These are phyloP conservation scores for Pristionchus fissidentatus DNA, from an alignment of 2,888 invertebrate species.

Conservation along the genomic window DNA sequence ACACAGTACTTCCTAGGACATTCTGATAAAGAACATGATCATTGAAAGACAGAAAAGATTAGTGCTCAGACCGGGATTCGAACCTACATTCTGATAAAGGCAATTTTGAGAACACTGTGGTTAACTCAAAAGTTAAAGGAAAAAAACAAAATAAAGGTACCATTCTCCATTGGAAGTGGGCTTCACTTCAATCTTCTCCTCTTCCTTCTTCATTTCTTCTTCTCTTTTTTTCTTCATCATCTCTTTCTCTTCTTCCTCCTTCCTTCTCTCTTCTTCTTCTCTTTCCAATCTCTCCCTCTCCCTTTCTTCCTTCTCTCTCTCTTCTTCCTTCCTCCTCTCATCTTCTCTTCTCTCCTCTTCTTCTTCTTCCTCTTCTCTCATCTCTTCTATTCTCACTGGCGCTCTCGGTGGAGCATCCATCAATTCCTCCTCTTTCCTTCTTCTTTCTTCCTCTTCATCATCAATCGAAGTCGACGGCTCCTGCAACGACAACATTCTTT, in stretches of 20 bases:
- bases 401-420: constrained; percentile 46
- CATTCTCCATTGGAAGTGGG: not conserved
- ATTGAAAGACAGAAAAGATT: too few relatives aligned
- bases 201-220: constrained; percentile 49
- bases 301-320: constrained; percentile 46
- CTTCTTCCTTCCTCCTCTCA: constrained; percentile 44
- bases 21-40: too few relatives aligned
- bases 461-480: not conserved
- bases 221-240: constrained; percentile 7
- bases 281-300: constrained; percentile 48
- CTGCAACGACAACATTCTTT: not conserved
- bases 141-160: not conserved
- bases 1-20: too few relatives aligned
- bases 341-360: constrained; percentile 49
- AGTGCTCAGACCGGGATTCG: too few relatives aligned
- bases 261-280: constrained; percentile 36
- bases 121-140: too few relatives aligned
- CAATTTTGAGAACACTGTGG: too few relatives aligned
- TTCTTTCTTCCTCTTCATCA: constrained; percentile 10
- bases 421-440: constrained; percentile 3
- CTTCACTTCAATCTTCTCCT: constrained; percentile 48
- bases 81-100: too few relatives aligned
- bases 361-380: constrained; percentile 46
- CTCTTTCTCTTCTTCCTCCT: constrained; percentile 34
- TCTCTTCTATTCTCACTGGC: constrained; percentile 44